Conservation (phyloP, 1,140 invertebrate species). For the Plutomurus gul region DNA sequence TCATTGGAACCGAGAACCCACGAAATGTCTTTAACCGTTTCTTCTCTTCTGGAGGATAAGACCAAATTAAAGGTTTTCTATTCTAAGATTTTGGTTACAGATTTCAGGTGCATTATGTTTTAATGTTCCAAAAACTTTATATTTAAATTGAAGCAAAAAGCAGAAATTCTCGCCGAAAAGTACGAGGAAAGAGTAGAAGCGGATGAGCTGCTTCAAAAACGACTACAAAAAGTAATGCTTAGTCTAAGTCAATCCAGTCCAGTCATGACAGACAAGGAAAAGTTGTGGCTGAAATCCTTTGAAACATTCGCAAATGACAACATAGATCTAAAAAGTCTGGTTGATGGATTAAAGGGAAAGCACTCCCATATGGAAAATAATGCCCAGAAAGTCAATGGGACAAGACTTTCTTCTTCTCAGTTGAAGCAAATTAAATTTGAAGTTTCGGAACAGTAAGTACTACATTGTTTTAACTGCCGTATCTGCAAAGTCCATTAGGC, state of each 20-base stretch:
- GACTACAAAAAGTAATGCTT: background rate
- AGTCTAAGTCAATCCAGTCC: background rate
- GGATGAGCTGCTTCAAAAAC: background rate
- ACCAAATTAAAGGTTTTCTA: background rate
- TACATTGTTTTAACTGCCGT: too few species aligned
- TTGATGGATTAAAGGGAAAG: background rate
- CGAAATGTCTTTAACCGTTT: background rate
- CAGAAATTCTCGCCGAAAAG: background rate
- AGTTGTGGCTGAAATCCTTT: background rate
- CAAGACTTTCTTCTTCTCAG: background rate
- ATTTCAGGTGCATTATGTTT: background rate
- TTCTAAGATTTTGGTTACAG: background rate
- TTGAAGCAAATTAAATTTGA: too few species aligned
- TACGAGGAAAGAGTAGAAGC: background rate
- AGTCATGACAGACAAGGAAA: background rate
- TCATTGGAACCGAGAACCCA: background rate
- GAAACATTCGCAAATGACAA: background rate
- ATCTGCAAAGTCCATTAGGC: too few species aligned
- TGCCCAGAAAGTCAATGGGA: background rate
- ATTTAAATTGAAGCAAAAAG: background rate
- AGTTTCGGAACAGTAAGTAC: too few species aligned
- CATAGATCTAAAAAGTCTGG: background rate
- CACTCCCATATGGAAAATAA: background rate
- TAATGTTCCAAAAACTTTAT: too few species aligned
- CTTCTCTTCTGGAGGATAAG: background rate